A percentile compares a stretch with the other conserved stretches of the same genome.
Conservation (phyloP, 2,797 vertebrate species). For the Rhinella marina region DNA sequence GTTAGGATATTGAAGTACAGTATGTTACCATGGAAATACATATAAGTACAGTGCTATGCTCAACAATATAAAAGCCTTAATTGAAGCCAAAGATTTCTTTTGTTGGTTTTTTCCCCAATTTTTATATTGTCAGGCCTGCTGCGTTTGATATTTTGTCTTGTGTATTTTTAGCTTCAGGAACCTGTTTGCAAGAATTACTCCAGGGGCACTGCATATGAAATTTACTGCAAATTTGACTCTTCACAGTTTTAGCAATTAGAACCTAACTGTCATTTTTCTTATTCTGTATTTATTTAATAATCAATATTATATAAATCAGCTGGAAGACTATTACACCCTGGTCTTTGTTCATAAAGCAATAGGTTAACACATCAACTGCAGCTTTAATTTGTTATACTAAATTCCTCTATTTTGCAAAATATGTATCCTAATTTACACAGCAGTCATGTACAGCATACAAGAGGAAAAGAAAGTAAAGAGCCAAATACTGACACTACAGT, state of each 20-base stretch:
- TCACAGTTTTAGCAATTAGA: neutral
- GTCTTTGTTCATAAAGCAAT: neutral
- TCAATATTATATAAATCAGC: neutral
- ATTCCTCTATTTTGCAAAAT: neutral
- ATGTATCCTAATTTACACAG: neutral
- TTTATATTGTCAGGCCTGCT: neutral
- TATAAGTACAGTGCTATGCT: neutral
- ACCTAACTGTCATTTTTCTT: neutral
- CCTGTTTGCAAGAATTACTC: neutral
- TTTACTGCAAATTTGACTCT: neutral
- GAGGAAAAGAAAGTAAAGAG: neutral
- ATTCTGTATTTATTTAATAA: neutral
- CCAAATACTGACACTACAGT: neutral
- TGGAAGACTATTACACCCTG: neutral
- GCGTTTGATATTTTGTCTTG: constrained; percentile 6
- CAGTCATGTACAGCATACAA: neutral
- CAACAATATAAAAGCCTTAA: constrained; percentile 11
- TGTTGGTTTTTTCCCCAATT: neutral
- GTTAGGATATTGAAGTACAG: neutral
- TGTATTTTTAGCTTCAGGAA: constrained; percentile 19
- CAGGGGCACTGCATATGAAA: neutral
- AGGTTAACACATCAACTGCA: neutral
- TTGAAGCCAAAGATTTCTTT: neutral
- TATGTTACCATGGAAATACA: constrained; percentile 23
- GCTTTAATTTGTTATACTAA: neutral